Conservation (phyloP, 2,888 invertebrate species). For the Anoncus sp. region DNA sequence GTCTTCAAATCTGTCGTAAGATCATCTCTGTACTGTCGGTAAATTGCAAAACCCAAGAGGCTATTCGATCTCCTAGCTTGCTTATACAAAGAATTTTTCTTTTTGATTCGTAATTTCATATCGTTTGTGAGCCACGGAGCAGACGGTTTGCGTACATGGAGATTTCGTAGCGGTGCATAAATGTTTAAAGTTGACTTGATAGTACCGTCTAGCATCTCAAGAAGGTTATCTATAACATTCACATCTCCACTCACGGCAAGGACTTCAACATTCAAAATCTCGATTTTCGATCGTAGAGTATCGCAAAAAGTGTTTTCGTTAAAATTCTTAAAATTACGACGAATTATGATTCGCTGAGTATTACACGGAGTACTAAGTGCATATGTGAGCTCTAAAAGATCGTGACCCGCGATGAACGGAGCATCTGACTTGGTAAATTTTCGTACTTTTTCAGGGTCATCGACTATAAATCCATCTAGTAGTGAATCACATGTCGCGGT, state of each 20-base stretch:
- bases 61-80: background rate
- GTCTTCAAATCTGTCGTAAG: background rate
- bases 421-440: background rate
- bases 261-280: too few species aligned
- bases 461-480: background rate
- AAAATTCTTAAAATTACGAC: background rate
- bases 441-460: background rate
- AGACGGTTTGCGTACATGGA: too few species aligned
- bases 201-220: too few species aligned
- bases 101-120: background rate
- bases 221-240: too few species aligned
- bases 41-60: background rate
- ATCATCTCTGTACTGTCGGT: background rate
- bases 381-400: background rate
- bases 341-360: background rate
- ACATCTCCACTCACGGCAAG: too few species aligned
- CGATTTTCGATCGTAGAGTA: background rate
- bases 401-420: constrained; percentile 9
- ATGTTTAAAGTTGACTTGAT: too few species aligned
- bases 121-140: background rate
- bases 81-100: background rate
- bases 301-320: background rate
- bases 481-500: background rate
- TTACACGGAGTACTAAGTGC: background rate
- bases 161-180: too few species aligned